These are phyloP conservation scores for Heliornis fulica DNA, from an alignment of 2,113 vertebrate species.

Conservation along the genomic window DNA sequence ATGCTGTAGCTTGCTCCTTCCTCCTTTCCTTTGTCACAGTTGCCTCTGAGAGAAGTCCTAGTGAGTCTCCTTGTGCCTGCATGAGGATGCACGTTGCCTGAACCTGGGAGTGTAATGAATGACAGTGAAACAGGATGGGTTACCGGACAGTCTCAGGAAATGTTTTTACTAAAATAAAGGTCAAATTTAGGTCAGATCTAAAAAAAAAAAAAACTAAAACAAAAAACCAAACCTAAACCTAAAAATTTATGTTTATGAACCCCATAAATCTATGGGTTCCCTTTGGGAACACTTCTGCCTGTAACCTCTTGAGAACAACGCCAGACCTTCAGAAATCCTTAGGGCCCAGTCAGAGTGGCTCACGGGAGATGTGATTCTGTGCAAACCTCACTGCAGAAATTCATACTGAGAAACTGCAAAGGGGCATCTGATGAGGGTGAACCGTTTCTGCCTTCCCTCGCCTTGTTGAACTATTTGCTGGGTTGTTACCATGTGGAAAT, in stretches of 20 bases:
- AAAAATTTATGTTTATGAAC: neutral
- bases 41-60: neutral
- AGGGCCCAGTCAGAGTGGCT: neutral
- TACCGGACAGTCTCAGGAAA: neutral
- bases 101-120: neutral
- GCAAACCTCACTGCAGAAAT: neutral
- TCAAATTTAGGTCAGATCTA: neutral
- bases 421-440: neutral
- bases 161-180: neutral
- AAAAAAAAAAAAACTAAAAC: neutral
- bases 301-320: neutral
- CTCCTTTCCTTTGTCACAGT: neutral
- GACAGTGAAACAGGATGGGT: neutral
- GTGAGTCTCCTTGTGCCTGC: neutral
- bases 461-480: neutral
- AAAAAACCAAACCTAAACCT: neutral
- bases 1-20: neutral
- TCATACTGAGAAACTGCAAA: neutral
- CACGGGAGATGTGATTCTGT: neutral
- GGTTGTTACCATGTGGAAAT: slow-evolving; percentile 22
- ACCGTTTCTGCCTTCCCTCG: neutral
- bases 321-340: neutral
- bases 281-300: neutral
- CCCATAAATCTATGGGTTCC: neutral
- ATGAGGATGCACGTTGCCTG: neutral